Conservation (phyloP, 2,113 vertebrate genomes). For the Gambusia holbrooki region DNA sequence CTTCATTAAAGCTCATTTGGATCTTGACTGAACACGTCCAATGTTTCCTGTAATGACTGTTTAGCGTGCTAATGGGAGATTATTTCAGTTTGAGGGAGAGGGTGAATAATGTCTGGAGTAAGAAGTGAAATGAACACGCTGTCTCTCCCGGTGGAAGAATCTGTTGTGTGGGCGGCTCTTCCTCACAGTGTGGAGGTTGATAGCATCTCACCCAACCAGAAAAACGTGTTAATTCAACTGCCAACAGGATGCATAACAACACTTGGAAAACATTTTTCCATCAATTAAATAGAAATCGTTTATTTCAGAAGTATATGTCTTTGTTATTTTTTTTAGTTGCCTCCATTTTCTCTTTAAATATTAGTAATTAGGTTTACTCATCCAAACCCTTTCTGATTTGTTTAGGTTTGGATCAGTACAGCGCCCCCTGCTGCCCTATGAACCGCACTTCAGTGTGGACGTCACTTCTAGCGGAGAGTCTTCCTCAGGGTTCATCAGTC, state of each 20-base stretch:
- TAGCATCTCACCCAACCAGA: conserved; percentile 61
- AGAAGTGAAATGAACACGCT: conserved; percentile 55
- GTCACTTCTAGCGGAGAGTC: conserved; percentile 86
- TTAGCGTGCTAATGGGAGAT: conserved; percentile 19
- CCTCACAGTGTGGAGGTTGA: conserved; percentile 61
- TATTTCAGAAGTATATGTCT: not conserved
- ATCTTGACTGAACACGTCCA: conserved; percentile 33
- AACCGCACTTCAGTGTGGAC: conserved; percentile 83
- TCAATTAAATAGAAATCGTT: not conserved
- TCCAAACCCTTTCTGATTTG: not conserved
- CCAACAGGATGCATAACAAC: conserved; percentile 40
- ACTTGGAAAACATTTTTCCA: conserved; percentile 11
- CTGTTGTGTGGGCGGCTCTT: conserved; percentile 69
- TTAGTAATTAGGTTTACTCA: not conserved
- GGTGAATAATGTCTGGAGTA: conserved; percentile 41
- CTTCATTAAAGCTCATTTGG: not conserved
- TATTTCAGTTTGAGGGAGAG: conserved; percentile 10
- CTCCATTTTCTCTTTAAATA: not conserved
- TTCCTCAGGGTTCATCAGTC: conserved; percentile 87
- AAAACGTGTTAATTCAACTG: conserved; percentile 59
- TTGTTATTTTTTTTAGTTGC: not conserved
- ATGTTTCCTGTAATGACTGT: conserved; percentile 25
- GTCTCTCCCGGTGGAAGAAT: conserved; percentile 49
- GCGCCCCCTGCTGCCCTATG: conserved; percentile 80
- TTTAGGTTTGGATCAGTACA: conserved; percentile 80